Percentiles rank a stretch among this genome's conserved stretches.
Conservation (phyloP, 1,140 invertebrate species). For the Brachionus plicatilis region DNA sequence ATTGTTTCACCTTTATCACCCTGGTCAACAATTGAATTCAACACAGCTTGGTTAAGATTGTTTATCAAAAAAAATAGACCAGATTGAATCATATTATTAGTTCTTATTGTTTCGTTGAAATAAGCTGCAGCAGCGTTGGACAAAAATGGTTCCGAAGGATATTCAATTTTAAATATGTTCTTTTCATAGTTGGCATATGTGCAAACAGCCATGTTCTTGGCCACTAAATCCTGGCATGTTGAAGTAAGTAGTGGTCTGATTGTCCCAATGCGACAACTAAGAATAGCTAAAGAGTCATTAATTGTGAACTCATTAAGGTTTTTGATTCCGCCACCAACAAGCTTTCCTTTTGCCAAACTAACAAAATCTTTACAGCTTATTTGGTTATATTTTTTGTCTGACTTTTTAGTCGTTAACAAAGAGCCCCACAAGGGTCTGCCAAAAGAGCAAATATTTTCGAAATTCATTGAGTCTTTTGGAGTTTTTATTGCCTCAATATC, state of each 20-base stretch:
- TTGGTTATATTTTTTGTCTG: background rate
- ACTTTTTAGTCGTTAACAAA: background rate
- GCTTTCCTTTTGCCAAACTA: background rate
- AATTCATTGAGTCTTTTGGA: background rate
- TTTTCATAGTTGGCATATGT: background rate
- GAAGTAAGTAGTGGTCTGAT: background rate
- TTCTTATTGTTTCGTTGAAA: background rate
- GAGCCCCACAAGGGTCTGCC: background rate
- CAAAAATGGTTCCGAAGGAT: conserved; percentile 5
- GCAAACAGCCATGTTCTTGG: background rate
- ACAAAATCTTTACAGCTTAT: background rate
- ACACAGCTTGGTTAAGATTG: background rate
- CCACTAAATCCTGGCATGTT: background rate
- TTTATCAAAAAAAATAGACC: background rate
- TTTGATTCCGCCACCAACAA: background rate
- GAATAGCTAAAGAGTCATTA: conserved; percentile 4
- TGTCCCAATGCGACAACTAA: background rate
- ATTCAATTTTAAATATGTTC: background rate
- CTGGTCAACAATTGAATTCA: conserved; percentile 1
- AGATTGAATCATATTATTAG: background rate
- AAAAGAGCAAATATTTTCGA: background rate
- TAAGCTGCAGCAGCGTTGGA: background rate
- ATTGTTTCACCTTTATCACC: conserved; percentile 13
- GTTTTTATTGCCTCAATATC: background rate
- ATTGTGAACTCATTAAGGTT: background rate